Evolutionary conservation across 2,113 vertebrate genomes (phyloP), one percentile per base, ranked within the genome.

Genomic region (Gambusia affinis): DNA sequence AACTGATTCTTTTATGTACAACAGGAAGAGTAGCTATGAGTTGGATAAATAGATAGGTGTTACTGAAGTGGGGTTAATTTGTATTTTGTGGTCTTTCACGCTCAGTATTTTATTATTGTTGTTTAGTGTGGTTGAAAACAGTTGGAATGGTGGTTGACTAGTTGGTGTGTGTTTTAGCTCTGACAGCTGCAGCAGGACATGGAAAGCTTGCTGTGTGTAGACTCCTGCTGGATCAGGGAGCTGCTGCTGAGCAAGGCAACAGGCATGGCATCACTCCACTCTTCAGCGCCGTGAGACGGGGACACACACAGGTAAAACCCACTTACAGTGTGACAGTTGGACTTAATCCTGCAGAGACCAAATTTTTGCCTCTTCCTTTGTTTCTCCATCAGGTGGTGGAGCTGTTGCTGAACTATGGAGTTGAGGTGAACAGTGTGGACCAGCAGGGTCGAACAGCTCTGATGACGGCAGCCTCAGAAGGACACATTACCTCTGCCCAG

Each of bases 381-480:
- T 57, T 27, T 64, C 15, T 22, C 88, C n/a, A 4, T 30, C 91
- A 99, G 97, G 97, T 99, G 8, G 97, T 96, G 39, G 96, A 97
- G 76, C 93, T 99, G 75, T 78, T 99, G 1, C 91, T 99, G 70
- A 97, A 92, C 0, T 97, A 97, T 0, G 96, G 97, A 0, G 95
- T 96, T 0, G 97, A 99, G 7, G 95, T 97, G 61, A 98, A 99
- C 93, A 96, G 95, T 95, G 94, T 95, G 0, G 97, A 99, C 92
- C 97, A 97, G 87, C 97, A 99, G 87, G 97, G 98, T 1, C 94
- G 97, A 3, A 98, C 97, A 0, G 95, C 97, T 0, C 93, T 99
- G 80, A 99, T 99, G 98, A 97, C 96, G 88, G 97, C 97, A 0
- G 95, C 98, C 0, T 99, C 97, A 0, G 97, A 99, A 90, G 98